Percentiles rank a stretch among this genome's conserved stretches.
Conservation (phyloP, 2,113 vertebrate genomes). For the Pungitius pungitius region DNA sequence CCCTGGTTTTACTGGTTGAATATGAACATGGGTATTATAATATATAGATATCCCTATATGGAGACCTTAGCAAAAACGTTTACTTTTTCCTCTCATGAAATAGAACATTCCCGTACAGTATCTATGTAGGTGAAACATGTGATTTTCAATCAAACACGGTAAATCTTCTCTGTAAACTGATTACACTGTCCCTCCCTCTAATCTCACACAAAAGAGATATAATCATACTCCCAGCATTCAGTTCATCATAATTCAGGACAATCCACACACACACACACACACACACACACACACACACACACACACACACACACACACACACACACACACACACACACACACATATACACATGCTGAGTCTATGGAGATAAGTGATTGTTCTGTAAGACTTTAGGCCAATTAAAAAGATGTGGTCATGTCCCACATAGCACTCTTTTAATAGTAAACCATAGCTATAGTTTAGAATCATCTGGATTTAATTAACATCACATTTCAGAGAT, state of each 20-base stretch:
- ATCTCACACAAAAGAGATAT: slow-evolving; percentile 64
- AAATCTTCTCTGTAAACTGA: slow-evolving; percentile 63
- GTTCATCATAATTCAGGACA: slow-evolving; percentile 30
- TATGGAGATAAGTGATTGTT: neutral
- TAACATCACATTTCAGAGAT: neutral
- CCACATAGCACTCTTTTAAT: neutral
- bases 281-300: neutral
- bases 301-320: slow-evolving; percentile 24
- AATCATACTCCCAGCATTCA: slow-evolving; percentile 32
- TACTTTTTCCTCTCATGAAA: too few relatives aligned
- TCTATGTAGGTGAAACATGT: slow-evolving; percentile 56
- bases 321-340: slow-evolving; percentile 26
- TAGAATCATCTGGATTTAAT: neutral
- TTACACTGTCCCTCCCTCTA: slow-evolving; percentile 66
- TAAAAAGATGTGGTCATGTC: neutral
- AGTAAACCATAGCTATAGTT: neutral
- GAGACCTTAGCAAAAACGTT: neutral
- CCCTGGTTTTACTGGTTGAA: neutral
- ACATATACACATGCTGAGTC: neutral
- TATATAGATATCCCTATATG: too few relatives aligned
- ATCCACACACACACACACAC: slow-evolving; percentile 19
- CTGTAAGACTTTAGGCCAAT: slow-evolving; percentile 20
- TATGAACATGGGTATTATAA: neutral
- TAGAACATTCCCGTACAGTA: slow-evolving; percentile 5
- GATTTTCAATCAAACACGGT: slow-evolving; percentile 57